A percentile compares a stretch with the other conserved stretches of the same genome.
These are phyloP conservation scores for Antitype chi DNA, from an alignment of 2,888 invertebrate genomes.

Conservation along the genomic window DNA sequence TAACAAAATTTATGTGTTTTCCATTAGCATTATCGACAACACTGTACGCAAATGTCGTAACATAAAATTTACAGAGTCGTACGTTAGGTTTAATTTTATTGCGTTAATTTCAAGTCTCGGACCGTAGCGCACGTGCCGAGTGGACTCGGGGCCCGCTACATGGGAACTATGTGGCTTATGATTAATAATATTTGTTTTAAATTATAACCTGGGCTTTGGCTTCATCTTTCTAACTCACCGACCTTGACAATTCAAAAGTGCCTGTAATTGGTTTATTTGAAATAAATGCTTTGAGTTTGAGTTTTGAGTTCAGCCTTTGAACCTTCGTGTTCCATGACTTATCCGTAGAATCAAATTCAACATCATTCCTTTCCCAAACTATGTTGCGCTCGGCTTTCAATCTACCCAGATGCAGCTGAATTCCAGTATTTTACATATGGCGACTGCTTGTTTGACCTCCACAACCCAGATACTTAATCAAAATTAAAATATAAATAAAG, in stretches of 20 bases:
- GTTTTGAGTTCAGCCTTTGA: not conserved
- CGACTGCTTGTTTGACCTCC: too few relatives aligned
- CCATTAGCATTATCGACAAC: slow-evolving; percentile 44
- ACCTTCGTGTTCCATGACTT: not conserved
- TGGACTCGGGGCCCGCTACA: slow-evolving; percentile 62
- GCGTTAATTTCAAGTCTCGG: slow-evolving; percentile 76
- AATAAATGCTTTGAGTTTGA: too few relatives aligned
- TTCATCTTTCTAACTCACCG: too few relatives aligned
- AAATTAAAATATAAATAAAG: too few relatives aligned
- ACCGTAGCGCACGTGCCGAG: slow-evolving; percentile 66
- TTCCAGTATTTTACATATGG: too few relatives aligned
- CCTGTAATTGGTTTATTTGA: too few relatives aligned
- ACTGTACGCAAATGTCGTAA: slow-evolving; percentile 52
- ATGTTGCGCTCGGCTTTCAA: too few relatives aligned
- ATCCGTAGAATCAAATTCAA: too few relatives aligned
- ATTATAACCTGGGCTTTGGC: not conserved
- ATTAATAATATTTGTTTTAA: not conserved
- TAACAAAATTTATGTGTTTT: slow-evolving; percentile 56
- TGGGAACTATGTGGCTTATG: slow-evolving; percentile 15
- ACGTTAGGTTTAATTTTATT: slow-evolving; percentile 79
- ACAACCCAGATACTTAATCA: too few relatives aligned
- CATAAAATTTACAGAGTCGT: slow-evolving; percentile 75
- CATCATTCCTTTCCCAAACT: too few relatives aligned
- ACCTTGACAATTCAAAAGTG: too few relatives aligned
- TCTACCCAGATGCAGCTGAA: too few relatives aligned